Evolutionary conservation across 1,140 invertebrate species (phyloP).

Genomic region (Eufriesea mexicana): DNA sequence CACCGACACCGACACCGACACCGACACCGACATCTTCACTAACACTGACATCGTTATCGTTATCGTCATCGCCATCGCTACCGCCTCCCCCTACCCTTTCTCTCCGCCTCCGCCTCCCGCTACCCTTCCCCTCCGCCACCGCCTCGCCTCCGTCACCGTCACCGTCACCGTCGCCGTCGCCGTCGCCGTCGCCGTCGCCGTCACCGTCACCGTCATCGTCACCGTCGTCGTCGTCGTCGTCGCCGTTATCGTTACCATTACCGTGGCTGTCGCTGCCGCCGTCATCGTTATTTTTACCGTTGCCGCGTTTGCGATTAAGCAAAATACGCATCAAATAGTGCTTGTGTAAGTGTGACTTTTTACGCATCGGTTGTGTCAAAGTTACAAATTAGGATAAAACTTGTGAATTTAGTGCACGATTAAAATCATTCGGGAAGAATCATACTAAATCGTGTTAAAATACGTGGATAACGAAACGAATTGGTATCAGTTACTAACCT

Average conservation of each 20-base stretch:
- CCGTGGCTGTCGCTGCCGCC: not conserved
- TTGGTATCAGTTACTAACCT: not conserved
- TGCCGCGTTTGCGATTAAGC: not conserved
- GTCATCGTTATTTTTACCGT: not conserved
- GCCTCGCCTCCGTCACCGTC: not conserved
- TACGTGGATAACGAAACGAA: not conserved
- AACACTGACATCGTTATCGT: too few species aligned
- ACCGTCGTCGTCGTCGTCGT: not conserved
- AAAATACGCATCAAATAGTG: not conserved
- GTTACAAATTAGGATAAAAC: not conserved
- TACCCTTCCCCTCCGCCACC: too few species aligned
- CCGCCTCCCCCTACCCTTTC: too few species aligned
- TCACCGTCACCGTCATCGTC: not conserved
- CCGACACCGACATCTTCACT: too few species aligned
- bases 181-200: not conserved
- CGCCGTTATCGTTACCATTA: not conserved
- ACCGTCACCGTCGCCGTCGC: not conserved
- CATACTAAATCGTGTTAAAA: not conserved
- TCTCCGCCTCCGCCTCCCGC: too few species aligned
- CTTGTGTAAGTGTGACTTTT: not conserved
- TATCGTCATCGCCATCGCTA: too few species aligned
- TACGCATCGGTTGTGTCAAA: not conserved
- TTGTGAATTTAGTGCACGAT: not conserved
- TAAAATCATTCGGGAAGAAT: too few species aligned
- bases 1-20: too few species aligned